Conservation (phyloP, 2,797 vertebrate species). For the Lacerta agilis region DNA sequence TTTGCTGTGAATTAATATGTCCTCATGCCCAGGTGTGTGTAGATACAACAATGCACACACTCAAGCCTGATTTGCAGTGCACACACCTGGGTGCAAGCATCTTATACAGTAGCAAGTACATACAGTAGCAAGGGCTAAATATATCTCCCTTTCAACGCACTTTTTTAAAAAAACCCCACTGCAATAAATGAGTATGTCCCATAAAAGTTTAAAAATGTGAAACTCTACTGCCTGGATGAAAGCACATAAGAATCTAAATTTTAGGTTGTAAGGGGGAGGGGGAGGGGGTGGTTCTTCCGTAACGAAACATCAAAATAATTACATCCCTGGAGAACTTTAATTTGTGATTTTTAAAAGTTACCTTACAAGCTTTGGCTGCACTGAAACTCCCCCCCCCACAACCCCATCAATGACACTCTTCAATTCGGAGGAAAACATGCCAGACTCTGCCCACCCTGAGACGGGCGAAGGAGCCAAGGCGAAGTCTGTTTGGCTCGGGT, state of each 20-base stretch:
- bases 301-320: conserved; percentile 38
- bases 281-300: not conserved
- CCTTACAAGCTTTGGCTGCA: conserved; percentile 39
- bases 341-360: conserved; percentile 17
- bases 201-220: not conserved
- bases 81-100: not conserved
- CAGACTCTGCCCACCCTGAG: conserved; percentile 65
- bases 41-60: not conserved
- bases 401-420: conserved; percentile 66
- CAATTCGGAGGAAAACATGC: conserved; percentile 64
- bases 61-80: not conserved
- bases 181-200: not conserved
- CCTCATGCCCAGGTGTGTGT: not conserved
- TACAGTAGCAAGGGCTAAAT: not conserved
- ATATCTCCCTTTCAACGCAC: not conserved
- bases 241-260: not conserved
- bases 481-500: conserved; percentile 71
- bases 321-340: not conserved
- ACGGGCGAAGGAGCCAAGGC: conserved; percentile 62
- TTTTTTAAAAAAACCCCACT: too few relatives aligned
- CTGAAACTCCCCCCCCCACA: conserved; percentile 36
- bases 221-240: not conserved
- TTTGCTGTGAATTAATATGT: not conserved
- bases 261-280: not conserved
- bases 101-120: too few relatives aligned